Evolutionary conservation across 23 tunicate genomes (phyloP).

Genomic region (Oikopleura albicans): DNA sequence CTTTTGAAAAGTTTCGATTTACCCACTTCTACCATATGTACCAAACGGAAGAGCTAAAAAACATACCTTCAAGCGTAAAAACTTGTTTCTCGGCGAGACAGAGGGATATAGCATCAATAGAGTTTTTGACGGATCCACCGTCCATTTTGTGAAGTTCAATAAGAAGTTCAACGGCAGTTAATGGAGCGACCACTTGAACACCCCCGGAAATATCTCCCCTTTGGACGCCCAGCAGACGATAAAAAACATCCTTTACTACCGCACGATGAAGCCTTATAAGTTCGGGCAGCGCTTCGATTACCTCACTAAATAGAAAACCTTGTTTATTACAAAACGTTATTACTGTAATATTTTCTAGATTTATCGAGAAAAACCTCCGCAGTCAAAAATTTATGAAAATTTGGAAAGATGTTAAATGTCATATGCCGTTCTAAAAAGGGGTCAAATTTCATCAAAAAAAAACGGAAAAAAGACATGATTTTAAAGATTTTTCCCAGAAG

Average conservation of each 20-base stretch:
- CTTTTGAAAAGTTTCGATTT: no score
- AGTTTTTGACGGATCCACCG: slow-evolving; percentile 28
- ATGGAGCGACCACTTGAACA: slow-evolving; percentile 19
- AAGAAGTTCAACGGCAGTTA: slow-evolving; percentile 54
- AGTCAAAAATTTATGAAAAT: no score
- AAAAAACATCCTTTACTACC: slow-evolving; percentile 52
- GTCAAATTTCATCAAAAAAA: no score
- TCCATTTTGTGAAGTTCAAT: slow-evolving; percentile 67
- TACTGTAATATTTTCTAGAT: slow-evolving; percentile 10
- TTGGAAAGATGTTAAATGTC: no score
- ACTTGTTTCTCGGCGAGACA: slow-evolving; percentile 72
- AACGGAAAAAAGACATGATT: no score
- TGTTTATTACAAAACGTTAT: background rate
- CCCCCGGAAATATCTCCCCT: slow-evolving; percentile 20
- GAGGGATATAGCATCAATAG: slow-evolving; percentile 48
- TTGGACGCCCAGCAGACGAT: slow-evolving; percentile 66
- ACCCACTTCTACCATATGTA: no score
- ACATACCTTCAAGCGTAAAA: slow-evolving; percentile 53
- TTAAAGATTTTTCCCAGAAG: no score
- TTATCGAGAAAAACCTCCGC: no score
- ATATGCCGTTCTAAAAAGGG: no score
- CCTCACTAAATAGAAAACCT: slow-evolving; percentile 34
- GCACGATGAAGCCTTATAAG: slow-evolving; percentile 33
- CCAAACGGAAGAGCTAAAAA: no score
- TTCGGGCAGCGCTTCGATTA: slow-evolving; percentile 53